phyloP scores from a whole-genome alignment of 2,888 invertebrate species.

The Drosophila affinis region DNA sequence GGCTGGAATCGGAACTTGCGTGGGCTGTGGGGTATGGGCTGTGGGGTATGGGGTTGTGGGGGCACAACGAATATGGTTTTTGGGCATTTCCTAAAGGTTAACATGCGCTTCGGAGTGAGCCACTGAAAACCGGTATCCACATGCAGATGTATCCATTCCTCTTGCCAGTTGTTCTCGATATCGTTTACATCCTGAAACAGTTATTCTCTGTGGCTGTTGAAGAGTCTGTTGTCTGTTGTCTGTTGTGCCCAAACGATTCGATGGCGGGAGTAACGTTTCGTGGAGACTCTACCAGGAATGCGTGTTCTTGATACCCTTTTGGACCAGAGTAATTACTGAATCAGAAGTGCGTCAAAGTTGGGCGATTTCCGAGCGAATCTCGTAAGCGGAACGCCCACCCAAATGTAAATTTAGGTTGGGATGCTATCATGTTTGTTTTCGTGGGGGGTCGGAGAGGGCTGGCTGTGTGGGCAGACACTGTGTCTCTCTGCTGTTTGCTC shows the following conservation, averaged over 20 bases:
- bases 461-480: slow-evolving; percentile 34
- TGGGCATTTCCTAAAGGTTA: slow-evolving; percentile 40
- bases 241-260: no score
- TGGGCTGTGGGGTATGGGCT: not conserved
- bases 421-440: not conserved
- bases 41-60: not conserved
- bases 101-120: slow-evolving; percentile 15
- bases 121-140: slow-evolving; percentile 12
- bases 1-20: not conserved
- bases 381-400: slow-evolving; percentile 20
- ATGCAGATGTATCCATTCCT: slow-evolving; percentile 28
- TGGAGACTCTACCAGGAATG: no score
- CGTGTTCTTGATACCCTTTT: no score
- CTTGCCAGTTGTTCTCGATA: slow-evolving; percentile 7
- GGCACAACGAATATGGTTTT: slow-evolving; percentile 22
- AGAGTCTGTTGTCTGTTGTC: no score
- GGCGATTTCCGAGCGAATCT: slow-evolving; percentile 3
- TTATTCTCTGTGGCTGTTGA: no score
- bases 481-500: slow-evolving; percentile 18
- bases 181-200: not conserved
- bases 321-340: no score
- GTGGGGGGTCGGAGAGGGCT: not conserved
- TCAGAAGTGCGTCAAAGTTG: not conserved
- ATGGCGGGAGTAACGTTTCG: no score
- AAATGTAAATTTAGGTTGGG: slow-evolving; percentile 25